These are phyloP conservation scores for Marcusenius ussheri DNA, from an alignment of 2,113 vertebrate genomes.

Conservation along the genomic window DNA sequence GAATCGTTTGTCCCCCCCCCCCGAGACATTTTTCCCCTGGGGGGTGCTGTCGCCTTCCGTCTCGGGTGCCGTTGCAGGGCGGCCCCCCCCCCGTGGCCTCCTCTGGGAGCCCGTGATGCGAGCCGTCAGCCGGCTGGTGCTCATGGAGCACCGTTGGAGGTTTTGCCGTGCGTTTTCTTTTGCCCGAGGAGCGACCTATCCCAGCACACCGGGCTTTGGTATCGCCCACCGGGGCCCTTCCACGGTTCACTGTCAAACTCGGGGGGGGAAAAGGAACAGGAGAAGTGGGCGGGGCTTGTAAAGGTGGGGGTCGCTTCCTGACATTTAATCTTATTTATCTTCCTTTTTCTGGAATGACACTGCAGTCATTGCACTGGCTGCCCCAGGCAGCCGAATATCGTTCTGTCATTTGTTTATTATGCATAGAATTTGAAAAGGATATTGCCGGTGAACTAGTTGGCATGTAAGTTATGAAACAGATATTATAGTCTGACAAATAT, in stretches of 20 bases:
- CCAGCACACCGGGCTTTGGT: not conserved
- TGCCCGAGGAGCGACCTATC: not conserved
- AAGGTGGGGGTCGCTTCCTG: constrained; percentile 72
- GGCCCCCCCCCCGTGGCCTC: not conserved
- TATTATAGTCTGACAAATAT: constrained; percentile 9
- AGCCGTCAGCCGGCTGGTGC: constrained; percentile 23
- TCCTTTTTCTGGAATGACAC: constrained; percentile 64
- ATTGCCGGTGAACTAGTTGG: not conserved
- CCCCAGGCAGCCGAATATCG: constrained; percentile 15
- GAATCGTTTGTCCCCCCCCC: not conserved
- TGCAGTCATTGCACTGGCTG: constrained; percentile 35
- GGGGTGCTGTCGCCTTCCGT: not conserved
- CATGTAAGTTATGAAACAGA: constrained; percentile 16
- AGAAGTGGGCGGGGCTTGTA: constrained; percentile 54
- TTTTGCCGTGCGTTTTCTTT: not conserved
- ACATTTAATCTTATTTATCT: constrained; percentile 65
- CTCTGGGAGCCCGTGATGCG: not conserved
- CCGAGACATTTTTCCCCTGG: not conserved
- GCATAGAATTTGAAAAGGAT: constrained; percentile 24
- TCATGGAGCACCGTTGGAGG: not conserved
- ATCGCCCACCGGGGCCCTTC: not conserved
- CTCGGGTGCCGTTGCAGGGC: not conserved
- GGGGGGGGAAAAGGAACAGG: not conserved
- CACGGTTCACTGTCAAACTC: not conserved
- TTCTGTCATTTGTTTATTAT: constrained; percentile 21